These are phyloP conservation scores for Lithosia quadra DNA, from an alignment of 2,888 invertebrate genomes.

Conservation along the genomic window DNA sequence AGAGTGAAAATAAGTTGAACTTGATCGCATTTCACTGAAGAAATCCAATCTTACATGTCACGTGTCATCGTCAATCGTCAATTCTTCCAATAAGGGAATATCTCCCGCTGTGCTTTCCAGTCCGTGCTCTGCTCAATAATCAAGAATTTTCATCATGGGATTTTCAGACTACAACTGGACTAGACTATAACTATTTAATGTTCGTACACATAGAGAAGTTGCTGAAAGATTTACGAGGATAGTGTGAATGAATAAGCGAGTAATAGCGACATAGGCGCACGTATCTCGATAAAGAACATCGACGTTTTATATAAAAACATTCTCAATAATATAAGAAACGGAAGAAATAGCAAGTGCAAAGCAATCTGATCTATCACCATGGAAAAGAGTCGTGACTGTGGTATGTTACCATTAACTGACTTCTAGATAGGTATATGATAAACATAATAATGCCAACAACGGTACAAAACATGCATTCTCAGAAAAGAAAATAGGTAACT, in stretches of 20 bases:
- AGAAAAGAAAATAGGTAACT: constrained; percentile 74
- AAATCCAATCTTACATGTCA: neutral
- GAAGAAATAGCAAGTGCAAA: neutral
- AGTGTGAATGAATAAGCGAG: neutral
- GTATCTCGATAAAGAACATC: neutral
- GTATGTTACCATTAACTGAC: neutral
- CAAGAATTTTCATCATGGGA: neutral
- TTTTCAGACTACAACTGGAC: neutral
- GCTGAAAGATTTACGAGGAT: neutral
- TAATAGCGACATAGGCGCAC: neutral
- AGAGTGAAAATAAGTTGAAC: neutral
- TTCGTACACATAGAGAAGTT: neutral
- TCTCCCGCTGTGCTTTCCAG: neutral
- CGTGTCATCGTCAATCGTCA: neutral
- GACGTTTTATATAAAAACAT: neutral
- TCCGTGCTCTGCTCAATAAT: neutral
- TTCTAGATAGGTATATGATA: constrained; percentile 1
- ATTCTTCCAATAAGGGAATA: neutral
- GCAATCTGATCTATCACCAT: too few relatives aligned
- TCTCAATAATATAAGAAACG: neutral
- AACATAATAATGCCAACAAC: constrained; percentile 41
- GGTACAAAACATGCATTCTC: constrained; percentile 54
- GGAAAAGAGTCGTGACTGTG: neutral
- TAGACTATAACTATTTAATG: neutral
- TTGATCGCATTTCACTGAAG: too few relatives aligned